Evolutionary conservation across 1,140 invertebrate species (phyloP), one percentile per base, ranked within the genome.

Genomic region (Carposina sasakii): DNA sequence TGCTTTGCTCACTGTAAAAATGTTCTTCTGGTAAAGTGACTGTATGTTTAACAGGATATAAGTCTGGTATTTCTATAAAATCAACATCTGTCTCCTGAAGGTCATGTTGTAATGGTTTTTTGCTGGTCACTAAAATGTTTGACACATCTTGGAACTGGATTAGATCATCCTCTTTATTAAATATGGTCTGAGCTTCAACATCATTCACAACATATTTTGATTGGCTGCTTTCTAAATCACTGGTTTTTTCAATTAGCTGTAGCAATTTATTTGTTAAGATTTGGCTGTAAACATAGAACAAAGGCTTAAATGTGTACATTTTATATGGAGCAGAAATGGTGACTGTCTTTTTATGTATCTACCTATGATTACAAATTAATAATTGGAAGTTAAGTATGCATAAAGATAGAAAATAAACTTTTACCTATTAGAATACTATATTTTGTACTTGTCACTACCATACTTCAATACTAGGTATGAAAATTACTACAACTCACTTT

Each of bases 401-500:
- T n/a, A n/a, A n/a, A n/a, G n/a, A n/a, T n/a, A n/a, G n/a, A n/a
- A n/a, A n/a, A n/a, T n/a, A n/a, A n/a, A n/a, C n/a, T n/a, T n/a
- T n/a, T n/a, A n/a, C n/a, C n/a, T n/a, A n/a, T n/a, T n/a, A n/a
- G n/a, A n/a, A n/a, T n/a, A n/a, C n/a, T n/a, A n/a, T n/a, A n/a
- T n/a, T n/a, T n/a, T n/a, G n/a, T n/a, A n/a, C n/a, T n/a, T n/a
- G n/a, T n/a, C n/a, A n/a, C n/a, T n/a, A n/a, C n/a, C n/a, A n/a
- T n/a, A n/a, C n/a, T n/a, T n/a, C n/a, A n/a, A n/a, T n/a, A n/a
- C n/a, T n/a, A n/a, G n/a, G n/a, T n/a, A n/a, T 42, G 12, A 28
- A 36, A 61, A n/a, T n/a, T n/a, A n/a, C n/a, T n/a, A n/a, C n/a
- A 56, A 83, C 86, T 87, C 88, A 96, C 94, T 90, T 91, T 84